Percentiles rank a stretch among this genome's conserved stretches.
phyloP scores from a whole-genome alignment of 2,888 invertebrate species.

The Ornithoptera alexandrae region DNA sequence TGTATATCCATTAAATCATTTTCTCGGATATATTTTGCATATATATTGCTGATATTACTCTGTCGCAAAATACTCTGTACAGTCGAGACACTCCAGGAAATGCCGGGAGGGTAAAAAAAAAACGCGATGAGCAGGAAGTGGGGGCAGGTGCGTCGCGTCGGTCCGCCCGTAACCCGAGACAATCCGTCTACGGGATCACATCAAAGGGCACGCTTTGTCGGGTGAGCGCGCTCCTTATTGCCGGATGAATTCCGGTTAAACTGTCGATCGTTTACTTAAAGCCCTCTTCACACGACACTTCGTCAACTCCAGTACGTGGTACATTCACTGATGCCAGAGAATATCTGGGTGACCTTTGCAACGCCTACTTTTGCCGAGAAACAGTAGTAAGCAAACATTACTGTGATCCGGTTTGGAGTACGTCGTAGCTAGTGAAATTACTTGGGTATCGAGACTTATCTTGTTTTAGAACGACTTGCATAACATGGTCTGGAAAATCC shows the following conservation, averaged over 20 bases:
- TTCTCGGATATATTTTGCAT: no score
- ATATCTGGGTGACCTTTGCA: no score
- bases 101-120: constrained; percentile 44
- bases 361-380: no score
- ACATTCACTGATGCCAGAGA: no score
- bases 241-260: constrained; percentile 4
- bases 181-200: constrained; percentile 37
- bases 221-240: constrained; percentile 11
- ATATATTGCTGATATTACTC: background rate
- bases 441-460: no score
- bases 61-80: constrained; percentile 26
- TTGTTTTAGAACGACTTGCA: no score
- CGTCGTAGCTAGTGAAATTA: no score
- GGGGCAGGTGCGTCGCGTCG: constrained; percentile 59
- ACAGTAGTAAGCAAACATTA: no score
- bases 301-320: background rate
- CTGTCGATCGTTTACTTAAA: constrained; percentile 3
- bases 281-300: background rate
- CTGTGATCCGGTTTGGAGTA: no score
- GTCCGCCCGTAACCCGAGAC: constrained; percentile 48
- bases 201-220: constrained; percentile 27
- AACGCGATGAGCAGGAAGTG: constrained; percentile 53
- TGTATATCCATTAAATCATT: no score
- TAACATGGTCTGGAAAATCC: no score
- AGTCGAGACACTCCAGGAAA: constrained; percentile 54